phyloP scores from a whole-genome alignment of 2,888 invertebrate species.

The Clostera curtula region DNA sequence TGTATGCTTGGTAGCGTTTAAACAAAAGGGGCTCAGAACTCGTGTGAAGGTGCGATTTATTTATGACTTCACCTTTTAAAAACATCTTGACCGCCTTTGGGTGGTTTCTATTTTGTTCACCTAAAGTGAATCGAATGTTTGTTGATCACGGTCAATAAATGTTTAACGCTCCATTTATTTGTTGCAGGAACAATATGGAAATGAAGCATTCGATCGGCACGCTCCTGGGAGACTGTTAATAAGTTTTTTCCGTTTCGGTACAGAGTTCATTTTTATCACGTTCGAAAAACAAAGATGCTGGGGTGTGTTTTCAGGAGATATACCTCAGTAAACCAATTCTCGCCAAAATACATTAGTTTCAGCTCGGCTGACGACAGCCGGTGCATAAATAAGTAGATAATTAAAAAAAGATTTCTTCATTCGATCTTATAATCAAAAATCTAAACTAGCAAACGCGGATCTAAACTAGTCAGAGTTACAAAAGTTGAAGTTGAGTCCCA shows the following conservation, averaged over 20 bases:
- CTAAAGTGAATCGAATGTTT: slow-evolving; percentile 31
- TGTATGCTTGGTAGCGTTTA: slow-evolving; percentile 70
- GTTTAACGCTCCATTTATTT: slow-evolving; percentile 45
- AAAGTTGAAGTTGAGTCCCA: slow-evolving; percentile 37
- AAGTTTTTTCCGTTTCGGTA: slow-evolving; percentile 28
- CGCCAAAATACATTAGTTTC: slow-evolving; percentile 45
- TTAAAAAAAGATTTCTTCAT: slow-evolving; percentile 25
- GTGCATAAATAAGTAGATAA: slow-evolving; percentile 69
- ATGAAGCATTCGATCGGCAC: slow-evolving; percentile 32
- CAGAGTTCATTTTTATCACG: slow-evolving; percentile 35
- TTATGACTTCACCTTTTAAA: slow-evolving; percentile 61
- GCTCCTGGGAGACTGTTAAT: slow-evolving; percentile 34
- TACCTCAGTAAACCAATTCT: slow-evolving; percentile 46
- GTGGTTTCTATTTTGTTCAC: slow-evolving; percentile 43
- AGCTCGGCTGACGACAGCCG: slow-evolving; percentile 70
- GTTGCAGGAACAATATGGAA: slow-evolving; percentile 69
- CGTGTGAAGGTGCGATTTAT: slow-evolving; percentile 73
- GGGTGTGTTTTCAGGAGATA: slow-evolving; percentile 64
- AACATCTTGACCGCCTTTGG: slow-evolving; percentile 59
- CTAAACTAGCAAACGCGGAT: slow-evolving; percentile 18
- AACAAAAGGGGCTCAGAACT: slow-evolving; percentile 61
- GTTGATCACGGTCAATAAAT: slow-evolving; percentile 34
- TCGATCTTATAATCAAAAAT: slow-evolving; percentile 33
- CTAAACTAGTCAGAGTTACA: slow-evolving; percentile 56
- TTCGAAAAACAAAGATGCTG: slow-evolving; percentile 65